These are phyloP conservation scores for Scomber scombrus DNA, from an alignment of 2,113 vertebrate genomes.

Conservation along the genomic window DNA sequence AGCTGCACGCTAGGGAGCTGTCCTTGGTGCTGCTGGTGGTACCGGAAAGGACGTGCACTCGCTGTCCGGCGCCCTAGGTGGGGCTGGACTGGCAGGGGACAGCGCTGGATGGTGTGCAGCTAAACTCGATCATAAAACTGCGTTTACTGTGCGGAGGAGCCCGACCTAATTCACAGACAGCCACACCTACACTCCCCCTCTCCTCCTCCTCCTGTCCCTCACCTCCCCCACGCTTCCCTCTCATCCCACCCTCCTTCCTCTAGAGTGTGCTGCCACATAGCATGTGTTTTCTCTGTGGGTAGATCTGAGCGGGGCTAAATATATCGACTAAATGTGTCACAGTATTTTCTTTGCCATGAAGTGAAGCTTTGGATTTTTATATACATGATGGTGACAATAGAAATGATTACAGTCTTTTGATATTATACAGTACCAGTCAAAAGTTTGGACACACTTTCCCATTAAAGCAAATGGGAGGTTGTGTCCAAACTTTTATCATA, in stretches of 20 bases:
- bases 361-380: conserved; percentile 11
- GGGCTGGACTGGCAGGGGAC: conserved; percentile 19
- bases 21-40: conserved; percentile 53
- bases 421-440: no score
- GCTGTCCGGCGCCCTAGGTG: conserved; percentile 30
- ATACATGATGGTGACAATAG: neutral
- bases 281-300: conserved; percentile 64
- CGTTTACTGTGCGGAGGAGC: conserved; percentile 33
- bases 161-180: conserved; percentile 72
- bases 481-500: no score
- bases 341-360: neutral
- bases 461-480: no score
- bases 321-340: conserved; percentile 38
- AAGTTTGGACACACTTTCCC: no score
- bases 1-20: conserved; percentile 49
- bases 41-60: neutral
- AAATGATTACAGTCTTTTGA: neutral
- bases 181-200: conserved; percentile 70
- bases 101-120: neutral
- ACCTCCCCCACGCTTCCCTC: neutral
- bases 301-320: conserved; percentile 47
- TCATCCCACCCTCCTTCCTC: conserved; percentile 24
- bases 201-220: neutral
- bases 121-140: conserved; percentile 13
- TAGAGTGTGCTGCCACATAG: conserved; percentile 44